Base-by-base conservation (phyloP, 2,797 vertebrate species). In the Sebastiscus albofasciatus region DNA sequence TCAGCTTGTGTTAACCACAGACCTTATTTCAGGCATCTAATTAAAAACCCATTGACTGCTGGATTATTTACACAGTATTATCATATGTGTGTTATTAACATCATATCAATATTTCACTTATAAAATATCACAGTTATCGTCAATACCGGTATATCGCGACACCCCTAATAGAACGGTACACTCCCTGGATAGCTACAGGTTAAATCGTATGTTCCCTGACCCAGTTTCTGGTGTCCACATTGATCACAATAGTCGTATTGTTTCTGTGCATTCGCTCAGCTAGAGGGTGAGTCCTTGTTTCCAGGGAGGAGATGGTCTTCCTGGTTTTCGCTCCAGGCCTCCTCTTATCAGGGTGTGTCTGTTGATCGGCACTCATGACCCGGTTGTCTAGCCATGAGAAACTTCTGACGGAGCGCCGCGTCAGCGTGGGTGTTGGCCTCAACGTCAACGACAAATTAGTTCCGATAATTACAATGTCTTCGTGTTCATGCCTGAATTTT, bases 281-380 rank as follows among this genome's bases (percentile, higher is more conserved):
- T 31, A 6, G 49, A 80, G 89, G 81, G 85, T 87, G 91, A 94
- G 88, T 89, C 81, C 81, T 59, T 70, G 83, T 93, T 93, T 95
- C 93, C 91, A 93, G 91, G 90, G 92, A 93, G 94, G 93, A 90
- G 89, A 92, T 91, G 93, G 73, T 92, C 94, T 96, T 96, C 93
- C 95, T 95, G 93, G 87, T 84, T 89, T 42, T 91, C 84, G 90
- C 67, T 85, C 85, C 82, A 82, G 71, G 77, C 78, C 87, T 90
- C 81, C 71, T 91, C 73, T 95, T 96, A 96, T 96, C 95, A 95
- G 95, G 93, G 95, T 91, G 95, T 93, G 95, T 92, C 90, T 83
- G 89, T 80, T 79, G 90, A 93, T 85, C 71, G 79, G 81, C 77
- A 64, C 80, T 79, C 71, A 65, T 4, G 46, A 76, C 89, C 85